phyloP scores from a whole-genome alignment of 2,888 invertebrate genomes.

The Aspidiotus destructor region DNA sequence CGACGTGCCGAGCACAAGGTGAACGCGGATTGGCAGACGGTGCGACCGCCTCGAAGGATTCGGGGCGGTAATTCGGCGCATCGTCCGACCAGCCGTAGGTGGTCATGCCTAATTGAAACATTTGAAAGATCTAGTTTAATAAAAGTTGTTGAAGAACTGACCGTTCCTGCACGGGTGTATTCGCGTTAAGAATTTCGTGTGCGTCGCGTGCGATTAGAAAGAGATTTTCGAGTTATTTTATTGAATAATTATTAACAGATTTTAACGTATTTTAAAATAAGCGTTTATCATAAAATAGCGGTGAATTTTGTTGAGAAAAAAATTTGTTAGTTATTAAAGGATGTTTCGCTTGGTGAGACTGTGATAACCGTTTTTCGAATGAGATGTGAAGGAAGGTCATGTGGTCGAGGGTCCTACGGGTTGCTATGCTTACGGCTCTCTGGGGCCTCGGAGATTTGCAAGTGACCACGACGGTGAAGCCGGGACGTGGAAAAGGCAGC shows the following conservation, averaged over 20 bases:
- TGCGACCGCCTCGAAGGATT: constrained; percentile 9
- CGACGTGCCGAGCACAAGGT: neutral
- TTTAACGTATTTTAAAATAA: too few species aligned
- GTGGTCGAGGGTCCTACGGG: constrained; percentile 30
- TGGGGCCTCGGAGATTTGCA: constrained; percentile 32
- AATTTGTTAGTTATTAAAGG: neutral
- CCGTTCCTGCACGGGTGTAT: constrained; percentile 18
- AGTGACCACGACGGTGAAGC: constrained; percentile 28
- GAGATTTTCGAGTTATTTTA: neutral
- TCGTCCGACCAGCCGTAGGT: constrained; percentile 16
- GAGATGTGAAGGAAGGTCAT: constrained; percentile 30
- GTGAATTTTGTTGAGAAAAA: too few species aligned
- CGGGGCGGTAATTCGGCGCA: constrained; percentile 13
- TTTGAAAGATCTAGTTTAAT: constrained; percentile 31
- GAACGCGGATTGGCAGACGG: constrained; percentile 9
- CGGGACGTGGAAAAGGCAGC: constrained; percentile 32
- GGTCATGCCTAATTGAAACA: constrained; percentile 24
- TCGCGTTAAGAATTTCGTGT: neutral
- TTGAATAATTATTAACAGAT: neutral
- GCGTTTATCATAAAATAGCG: too few species aligned
- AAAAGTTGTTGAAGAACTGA: constrained; percentile 24
- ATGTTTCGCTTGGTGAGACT: constrained; percentile 19
- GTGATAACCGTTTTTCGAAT: constrained; percentile 21
- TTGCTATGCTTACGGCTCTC: constrained; percentile 32
- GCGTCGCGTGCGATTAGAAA: neutral